These are phyloP conservation scores for Ochotona princeps DNA, from an alignment of 2,113 vertebrate genomes.

Conservation along the genomic window DNA sequence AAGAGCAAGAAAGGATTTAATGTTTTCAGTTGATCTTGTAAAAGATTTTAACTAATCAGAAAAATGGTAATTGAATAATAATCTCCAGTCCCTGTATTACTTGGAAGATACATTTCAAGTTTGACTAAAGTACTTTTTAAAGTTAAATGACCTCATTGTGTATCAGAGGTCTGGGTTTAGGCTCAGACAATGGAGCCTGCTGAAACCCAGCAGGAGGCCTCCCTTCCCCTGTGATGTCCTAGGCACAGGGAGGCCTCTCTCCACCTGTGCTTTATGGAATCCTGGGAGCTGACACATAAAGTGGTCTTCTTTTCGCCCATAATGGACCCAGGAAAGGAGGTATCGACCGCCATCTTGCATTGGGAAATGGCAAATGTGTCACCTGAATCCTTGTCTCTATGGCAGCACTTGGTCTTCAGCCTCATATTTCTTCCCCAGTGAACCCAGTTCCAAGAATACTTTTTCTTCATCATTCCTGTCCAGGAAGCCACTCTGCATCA, in stretches of 20 bases:
- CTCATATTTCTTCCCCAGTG: not conserved
- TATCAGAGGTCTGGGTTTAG: not conserved
- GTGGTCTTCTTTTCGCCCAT: not conserved
- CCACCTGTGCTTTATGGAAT: not conserved
- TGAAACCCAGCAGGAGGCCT: no score
- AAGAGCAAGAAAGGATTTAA: not conserved
- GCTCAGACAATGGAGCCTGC: not conserved
- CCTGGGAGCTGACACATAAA: no score
- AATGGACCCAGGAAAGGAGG: not conserved
- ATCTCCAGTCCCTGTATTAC: not conserved
- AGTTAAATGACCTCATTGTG: not conserved
- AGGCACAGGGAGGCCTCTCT: not conserved
- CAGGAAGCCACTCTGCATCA: not conserved
- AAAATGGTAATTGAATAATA: not conserved
- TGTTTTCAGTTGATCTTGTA: not conserved
- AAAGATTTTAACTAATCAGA: slow-evolving; percentile 15
- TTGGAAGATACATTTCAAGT: slow-evolving; percentile 17
- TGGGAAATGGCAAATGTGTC: not conserved
- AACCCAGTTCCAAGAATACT: not conserved
- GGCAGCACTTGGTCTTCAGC: not conserved
- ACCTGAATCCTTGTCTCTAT: not conserved
- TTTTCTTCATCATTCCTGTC: not conserved
- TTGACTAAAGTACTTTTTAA: slow-evolving; percentile 9
- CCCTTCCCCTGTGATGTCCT: not conserved
- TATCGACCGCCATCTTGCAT: not conserved